phyloP scores from a whole-genome alignment of 1,140 invertebrate genomes.

The Chelonus insularis region DNA sequence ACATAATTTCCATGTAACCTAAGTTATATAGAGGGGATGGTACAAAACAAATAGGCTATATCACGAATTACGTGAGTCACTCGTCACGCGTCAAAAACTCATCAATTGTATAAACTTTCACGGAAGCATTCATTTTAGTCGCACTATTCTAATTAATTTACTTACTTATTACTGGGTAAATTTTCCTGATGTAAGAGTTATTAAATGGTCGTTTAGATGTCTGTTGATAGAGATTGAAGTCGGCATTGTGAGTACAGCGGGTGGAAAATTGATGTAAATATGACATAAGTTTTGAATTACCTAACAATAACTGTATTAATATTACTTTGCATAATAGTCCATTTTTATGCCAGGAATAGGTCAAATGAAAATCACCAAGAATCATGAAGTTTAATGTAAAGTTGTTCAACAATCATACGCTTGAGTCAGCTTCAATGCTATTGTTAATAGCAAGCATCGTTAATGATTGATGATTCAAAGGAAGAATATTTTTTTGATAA shows the following conservation, averaged over 20 bases:
- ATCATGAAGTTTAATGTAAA: too few relatives aligned
- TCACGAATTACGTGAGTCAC: constrained; percentile 4
- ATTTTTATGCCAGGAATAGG: too few relatives aligned
- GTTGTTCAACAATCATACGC: too few relatives aligned
- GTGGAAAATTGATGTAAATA: background rate
- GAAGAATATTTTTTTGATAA: too few relatives aligned
- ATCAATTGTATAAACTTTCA: constrained; percentile 4
- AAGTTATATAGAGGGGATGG: background rate
- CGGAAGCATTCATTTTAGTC: background rate
- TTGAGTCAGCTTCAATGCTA: too few relatives aligned
- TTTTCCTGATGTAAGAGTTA: background rate
- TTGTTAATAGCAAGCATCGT: too few relatives aligned
- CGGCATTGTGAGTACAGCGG: background rate
- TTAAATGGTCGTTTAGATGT: background rate
- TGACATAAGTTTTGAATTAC: background rate
- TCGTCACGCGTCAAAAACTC: constrained; percentile 1
- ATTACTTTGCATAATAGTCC: too few relatives aligned
- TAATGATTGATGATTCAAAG: too few relatives aligned
- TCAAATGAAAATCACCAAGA: too few relatives aligned
- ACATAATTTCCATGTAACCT: background rate
- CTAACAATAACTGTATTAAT: too few relatives aligned
- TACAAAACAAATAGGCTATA: constrained; percentile 5
- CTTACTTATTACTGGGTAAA: background rate
- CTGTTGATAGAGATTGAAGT: background rate
- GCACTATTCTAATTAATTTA: constrained; percentile 1